Evolutionary conservation across 2,888 invertebrate species (phyloP), one percentile per base, ranked within the genome.

Genomic region (Polydrusus tereticollis): DNA sequence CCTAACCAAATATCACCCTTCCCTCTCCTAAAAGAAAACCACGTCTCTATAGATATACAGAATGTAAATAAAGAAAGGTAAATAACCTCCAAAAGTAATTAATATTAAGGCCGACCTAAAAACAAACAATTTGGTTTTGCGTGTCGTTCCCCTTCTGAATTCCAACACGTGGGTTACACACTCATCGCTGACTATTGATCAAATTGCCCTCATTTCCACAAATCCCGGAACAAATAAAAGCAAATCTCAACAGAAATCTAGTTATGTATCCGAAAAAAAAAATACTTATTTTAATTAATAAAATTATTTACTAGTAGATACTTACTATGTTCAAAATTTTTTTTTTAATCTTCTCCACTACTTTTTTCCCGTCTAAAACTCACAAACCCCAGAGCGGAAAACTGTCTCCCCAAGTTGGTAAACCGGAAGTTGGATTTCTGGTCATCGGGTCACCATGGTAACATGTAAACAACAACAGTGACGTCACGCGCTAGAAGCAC

Each of bases 381-480:
- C 70, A 57, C 65, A 66, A 50, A 43, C 58, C 38, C 74, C 47
- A 45, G 62, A 65, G 60, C 45, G 38, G 43, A 64, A 63, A 59
- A 68, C 69, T 74, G 63, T 75, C 70, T 72, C 66, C 76, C 74
- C 76, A 57, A 23, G 58, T 59, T 58, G 58, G 43, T 70, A 73
- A 67, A 52, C 72, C 71, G 74, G 75, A 77, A 77, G 68, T 69
- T 26, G 70, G 72, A 72, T 72, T 74, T 76, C 58, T 74, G 69
- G 73, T 74, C 63, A 70, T 50, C 57, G 26, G 69, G 80, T 81
- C 76, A 72, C 80, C 77, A 80, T 81, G 75, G 80, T 55, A 77
- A 81, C 80, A 14, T 63, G 77, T 80, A 80, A 80, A 80, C 80
- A 81, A 79, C 77, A 81, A 76, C n/a, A 57, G 45, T 62, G 52